Conservation (phyloP, 2,888 invertebrate species). For the Griposia aprilina region DNA sequence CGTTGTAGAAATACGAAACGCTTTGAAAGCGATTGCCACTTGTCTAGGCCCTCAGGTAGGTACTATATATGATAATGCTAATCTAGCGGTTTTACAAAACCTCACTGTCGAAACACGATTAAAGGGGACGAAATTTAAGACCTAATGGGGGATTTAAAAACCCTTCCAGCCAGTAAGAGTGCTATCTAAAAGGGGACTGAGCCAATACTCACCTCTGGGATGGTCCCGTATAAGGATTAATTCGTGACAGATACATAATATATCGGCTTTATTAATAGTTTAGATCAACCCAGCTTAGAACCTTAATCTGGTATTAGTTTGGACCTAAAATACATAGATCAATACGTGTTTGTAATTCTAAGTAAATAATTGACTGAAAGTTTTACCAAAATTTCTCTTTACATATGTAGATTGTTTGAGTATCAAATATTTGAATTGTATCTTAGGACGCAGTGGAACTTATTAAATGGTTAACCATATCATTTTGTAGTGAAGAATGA, state of each 20-base stretch:
- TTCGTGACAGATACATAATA: constrained; percentile 35
- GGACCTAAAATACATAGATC: constrained; percentile 32
- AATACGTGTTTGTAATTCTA: constrained; percentile 24
- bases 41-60: background rate
- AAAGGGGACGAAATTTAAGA: constrained; percentile 21
- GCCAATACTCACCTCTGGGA: constrained; percentile 22
- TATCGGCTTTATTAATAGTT: constrained; percentile 39
- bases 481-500: background rate
- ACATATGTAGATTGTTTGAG: background rate
- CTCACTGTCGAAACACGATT: constrained; percentile 21
- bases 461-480: background rate
- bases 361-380: constrained; percentile 28
- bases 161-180: background rate
- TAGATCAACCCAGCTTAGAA: constrained; percentile 20
- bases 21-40: background rate
- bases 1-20: background rate
- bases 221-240: constrained; percentile 24
- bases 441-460: background rate
- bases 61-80: background rate
- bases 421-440: background rate
- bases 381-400: background rate
- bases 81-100: constrained; percentile 9
- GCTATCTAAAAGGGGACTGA: constrained; percentile 6
- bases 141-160: background rate
- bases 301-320: constrained; percentile 39